Evolutionary conservation across 2,888 invertebrate species (phyloP).

Genomic region (Netelia melanura): DNA sequence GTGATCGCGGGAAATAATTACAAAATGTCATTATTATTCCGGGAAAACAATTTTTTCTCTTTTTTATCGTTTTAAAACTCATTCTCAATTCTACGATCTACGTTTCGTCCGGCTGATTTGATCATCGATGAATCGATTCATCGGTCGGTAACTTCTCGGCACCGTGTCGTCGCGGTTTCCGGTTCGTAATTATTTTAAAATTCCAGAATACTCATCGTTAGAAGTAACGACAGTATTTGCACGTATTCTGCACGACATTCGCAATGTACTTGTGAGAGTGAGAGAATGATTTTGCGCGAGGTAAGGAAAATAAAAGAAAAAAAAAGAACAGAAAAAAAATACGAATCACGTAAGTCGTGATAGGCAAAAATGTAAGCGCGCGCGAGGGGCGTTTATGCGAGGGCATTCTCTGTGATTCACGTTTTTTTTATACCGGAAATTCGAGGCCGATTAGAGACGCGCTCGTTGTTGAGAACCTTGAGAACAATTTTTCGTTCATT

Average conservation of each 20-base stretch:
- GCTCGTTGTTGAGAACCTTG: constrained; percentile 48
- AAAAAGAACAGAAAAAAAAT: background rate
- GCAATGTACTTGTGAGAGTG: background rate
- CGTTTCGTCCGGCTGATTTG: background rate
- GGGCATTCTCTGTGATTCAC: constrained; percentile 25
- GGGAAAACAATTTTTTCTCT: constrained; percentile 4
- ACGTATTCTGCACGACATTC: constrained; percentile 1
- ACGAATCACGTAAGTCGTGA: constrained; percentile 29
- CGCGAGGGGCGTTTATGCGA: background rate
- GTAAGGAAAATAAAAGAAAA: background rate
- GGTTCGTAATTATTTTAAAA: constrained; percentile 21
- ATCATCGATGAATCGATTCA: background rate
- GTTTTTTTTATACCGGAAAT: constrained; percentile 44
- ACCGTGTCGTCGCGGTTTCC: constrained; percentile 27
- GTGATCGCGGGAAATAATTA: constrained; percentile 11
- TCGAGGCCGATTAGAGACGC: constrained; percentile 27
- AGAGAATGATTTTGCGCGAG: constrained; percentile 10
- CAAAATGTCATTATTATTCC: constrained; percentile 27
- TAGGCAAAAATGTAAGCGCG: constrained; percentile 12
- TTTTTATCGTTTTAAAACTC: background rate
- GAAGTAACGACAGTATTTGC: constrained; percentile 15
- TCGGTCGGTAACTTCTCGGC: constrained; percentile 34
- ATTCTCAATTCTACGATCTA: background rate
- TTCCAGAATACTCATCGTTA: constrained; percentile 27
- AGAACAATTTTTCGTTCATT: constrained; percentile 16